phyloP scores from a whole-genome alignment of 2,113 vertebrate genomes.

The Bolborhynchus lineola region DNA sequence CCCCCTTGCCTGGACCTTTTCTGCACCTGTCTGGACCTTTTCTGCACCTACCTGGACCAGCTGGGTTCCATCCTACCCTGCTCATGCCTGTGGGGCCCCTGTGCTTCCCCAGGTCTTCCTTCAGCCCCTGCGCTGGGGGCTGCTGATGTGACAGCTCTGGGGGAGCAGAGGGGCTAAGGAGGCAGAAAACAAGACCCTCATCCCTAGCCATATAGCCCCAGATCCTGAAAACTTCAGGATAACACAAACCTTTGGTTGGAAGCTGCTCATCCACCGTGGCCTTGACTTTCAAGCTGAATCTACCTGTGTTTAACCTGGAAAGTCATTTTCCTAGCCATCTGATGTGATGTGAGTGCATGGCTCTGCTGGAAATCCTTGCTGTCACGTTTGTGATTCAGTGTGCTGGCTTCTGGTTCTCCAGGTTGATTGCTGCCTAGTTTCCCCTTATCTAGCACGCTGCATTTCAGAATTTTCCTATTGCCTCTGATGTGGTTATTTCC shows the following conservation, averaged over 20 bases:
- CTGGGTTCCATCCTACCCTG: background rate
- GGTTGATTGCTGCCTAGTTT: background rate
- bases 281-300: background rate
- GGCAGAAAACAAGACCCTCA: background rate
- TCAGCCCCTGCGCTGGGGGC: background rate
- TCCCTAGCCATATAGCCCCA: background rate
- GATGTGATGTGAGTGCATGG: rapidly evolving
- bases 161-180: background rate
- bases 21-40: background rate
- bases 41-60: background rate
- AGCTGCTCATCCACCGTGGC: background rate
- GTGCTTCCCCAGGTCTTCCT: background rate
- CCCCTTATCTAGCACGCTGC: background rate
- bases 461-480: background rate
- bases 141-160: background rate
- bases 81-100: too few species aligned
- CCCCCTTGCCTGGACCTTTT: background rate
- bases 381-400: background rate
- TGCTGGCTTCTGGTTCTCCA: background rate
- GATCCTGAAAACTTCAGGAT: background rate
- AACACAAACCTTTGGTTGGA: background rate
- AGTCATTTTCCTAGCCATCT: background rate
- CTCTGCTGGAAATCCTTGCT: background rate
- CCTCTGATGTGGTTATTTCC: background rate
- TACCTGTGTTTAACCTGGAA: background rate